Evolutionary conservation across 2,797 vertebrate species (phyloP).

Genomic region (Coilia nasus): DNA sequence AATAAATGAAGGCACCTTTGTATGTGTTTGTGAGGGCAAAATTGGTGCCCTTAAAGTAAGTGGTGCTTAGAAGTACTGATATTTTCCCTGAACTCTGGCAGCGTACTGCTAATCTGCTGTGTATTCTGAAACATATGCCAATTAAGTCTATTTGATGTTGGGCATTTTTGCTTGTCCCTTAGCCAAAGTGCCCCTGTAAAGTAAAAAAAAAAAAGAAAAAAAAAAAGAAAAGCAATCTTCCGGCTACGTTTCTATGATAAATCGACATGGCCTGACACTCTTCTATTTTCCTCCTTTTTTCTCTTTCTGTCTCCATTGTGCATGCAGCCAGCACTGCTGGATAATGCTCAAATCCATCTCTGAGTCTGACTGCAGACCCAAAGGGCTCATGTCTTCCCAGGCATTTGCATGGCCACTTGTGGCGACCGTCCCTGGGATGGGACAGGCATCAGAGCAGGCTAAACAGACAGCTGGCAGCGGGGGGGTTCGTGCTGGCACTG

Average conservation of each 20-base stretch:
- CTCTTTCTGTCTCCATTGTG: not conserved
- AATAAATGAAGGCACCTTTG: conserved; percentile 40
- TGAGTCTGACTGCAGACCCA: not conserved
- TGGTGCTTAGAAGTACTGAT: not conserved
- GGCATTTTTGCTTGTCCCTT: not conserved
- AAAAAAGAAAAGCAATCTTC: not conserved
- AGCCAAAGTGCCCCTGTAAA: not conserved
- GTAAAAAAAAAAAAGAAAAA: not conserved
- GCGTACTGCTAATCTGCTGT: not conserved
- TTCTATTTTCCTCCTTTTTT: not conserved
- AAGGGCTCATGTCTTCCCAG: not conserved
- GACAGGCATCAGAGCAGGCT: conserved; percentile 39
- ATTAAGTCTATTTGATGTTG: not conserved
- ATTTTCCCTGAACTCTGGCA: not conserved
- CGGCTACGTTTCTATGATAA: not conserved
- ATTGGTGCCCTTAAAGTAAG: conserved; percentile 10
- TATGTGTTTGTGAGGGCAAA: conserved; percentile 26
- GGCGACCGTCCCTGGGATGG: not conserved
- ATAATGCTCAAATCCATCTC: conserved; percentile 2
- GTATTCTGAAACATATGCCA: not conserved
- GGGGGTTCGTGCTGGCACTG: not conserved
- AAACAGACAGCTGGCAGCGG: conserved; percentile 47
- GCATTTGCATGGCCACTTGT: conserved; percentile 16
- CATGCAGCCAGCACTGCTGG: not conserved
- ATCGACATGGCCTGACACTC: not conserved